Evolutionary conservation across 1,140 invertebrate genomes (phyloP), one percentile per base, ranked within the genome.

Genomic region (Meloidogyne chitwoodi): DNA sequence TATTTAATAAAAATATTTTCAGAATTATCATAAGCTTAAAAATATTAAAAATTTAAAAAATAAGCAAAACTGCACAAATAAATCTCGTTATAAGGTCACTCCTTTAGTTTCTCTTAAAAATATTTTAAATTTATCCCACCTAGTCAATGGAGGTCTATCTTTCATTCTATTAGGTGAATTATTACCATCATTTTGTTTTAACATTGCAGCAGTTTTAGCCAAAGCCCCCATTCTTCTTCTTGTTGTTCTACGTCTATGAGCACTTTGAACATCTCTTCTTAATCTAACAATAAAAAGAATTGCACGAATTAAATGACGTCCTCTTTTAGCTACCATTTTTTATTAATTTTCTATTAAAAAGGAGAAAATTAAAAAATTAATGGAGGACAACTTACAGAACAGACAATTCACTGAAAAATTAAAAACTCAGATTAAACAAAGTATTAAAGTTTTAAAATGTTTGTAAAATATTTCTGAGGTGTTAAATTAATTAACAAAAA

Each of bases 251-350:
- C 74, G 31, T 65, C 65, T 38, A 44, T 77, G 63, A 34, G 77
- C 48, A 5, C 19, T 75, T 63, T 67, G 65, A 5, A 77, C 75
- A 34, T 34, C 66, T 12, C 34, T 76, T 38, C 78, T 80, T 27
- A 80, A 31, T 11, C 79, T 73, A 12, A 80, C 79, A 31, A 80
- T 69, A 67, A 80, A 80, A 5, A 80, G 74, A 70, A 80, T 81
- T n/a, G 79, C 78, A 27, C 78, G 78, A 62, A 80, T 81, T 62
- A 80, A 61, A 6, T 80, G 67, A 24, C 79, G 19, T 0, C 71
- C 71, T 11, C 22, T 22, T 63, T 61, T 41, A 16, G 71, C 71
- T 19, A 31, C 56, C 71, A 73, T 61, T 64, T 34, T 67, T 24
- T 26, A 2, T 38, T n/a, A 27, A n/a, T 16, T 14, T 65, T 27